Evolutionary conservation across 2,797 vertebrate genomes (phyloP).

Genomic region (Arrhamphus sclerolepis): DNA sequence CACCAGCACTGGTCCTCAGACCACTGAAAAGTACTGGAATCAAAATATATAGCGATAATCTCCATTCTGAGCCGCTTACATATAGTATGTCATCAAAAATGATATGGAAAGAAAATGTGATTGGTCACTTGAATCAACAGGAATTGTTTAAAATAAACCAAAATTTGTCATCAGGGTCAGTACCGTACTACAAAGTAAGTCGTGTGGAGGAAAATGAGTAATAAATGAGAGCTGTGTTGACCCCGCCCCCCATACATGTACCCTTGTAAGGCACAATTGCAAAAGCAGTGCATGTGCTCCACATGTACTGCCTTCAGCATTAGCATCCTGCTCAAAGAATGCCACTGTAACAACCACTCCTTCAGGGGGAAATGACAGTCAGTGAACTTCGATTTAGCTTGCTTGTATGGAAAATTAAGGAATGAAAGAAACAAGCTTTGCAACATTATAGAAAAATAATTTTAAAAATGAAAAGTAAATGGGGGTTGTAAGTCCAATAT

Average conservation of each 20-base stretch:
- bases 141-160: conserved; percentile 33
- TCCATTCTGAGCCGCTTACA: conserved; percentile 28
- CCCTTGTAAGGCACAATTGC: conserved; percentile 59
- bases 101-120: conserved; percentile 17
- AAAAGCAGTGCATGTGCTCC: conserved; percentile 41
- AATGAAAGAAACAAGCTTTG: neutral
- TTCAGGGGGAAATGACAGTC: conserved; percentile 4
- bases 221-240: too few species aligned
- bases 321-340: conserved; percentile 18
- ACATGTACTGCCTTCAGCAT: conserved; percentile 14
- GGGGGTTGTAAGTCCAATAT: neutral
- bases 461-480: neutral
- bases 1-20: conserved; percentile 35
- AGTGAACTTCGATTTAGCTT: neutral
- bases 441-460: neutral
- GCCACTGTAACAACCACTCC: conserved; percentile 21
- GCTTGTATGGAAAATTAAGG: neutral
- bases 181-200: conserved; percentile 49
- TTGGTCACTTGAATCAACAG: conserved; percentile 41
- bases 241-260: neutral
- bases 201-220: conserved; percentile 15
- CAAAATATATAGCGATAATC: conserved; percentile 34
- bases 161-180: conserved; percentile 39
- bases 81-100: conserved; percentile 9
- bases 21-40: conserved; percentile 57